A percentile compares a stretch with the other conserved stretches of the same genome.
These are phyloP conservation scores for Bombyx mori DNA, from an alignment of 1,140 invertebrate genomes.

Conservation along the genomic window ASM3026992v2 NC_085119.1:17503501-17504000, in stretches of 20 bases:
- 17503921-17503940: no score
- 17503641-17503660: not conserved
- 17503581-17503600: conserved; percentile 35
- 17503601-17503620: conserved; percentile 4
- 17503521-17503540: conserved; percentile 12
- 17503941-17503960: no score
- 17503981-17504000: no score
- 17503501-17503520: conserved; percentile 21
- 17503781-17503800: conserved; percentile 47
- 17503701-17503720: conserved; percentile 28
- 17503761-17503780: conserved; percentile 39
- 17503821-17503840: no score
- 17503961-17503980: no score
- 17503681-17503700: no score
- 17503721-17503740: conserved; percentile 46
- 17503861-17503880: no score
- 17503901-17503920: no score
- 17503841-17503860: no score
- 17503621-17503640: conserved; percentile 4
- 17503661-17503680: not conserved
- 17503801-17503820: conserved; percentile 38
- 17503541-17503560: conserved; percentile 9
- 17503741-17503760: conserved; percentile 33
- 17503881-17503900: no score
- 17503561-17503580: conserved; percentile 39